These are phyloP conservation scores for Takifugu ocellatus DNA, from an alignment of 2,797 vertebrate species.

Conservation along the genomic window DNA sequence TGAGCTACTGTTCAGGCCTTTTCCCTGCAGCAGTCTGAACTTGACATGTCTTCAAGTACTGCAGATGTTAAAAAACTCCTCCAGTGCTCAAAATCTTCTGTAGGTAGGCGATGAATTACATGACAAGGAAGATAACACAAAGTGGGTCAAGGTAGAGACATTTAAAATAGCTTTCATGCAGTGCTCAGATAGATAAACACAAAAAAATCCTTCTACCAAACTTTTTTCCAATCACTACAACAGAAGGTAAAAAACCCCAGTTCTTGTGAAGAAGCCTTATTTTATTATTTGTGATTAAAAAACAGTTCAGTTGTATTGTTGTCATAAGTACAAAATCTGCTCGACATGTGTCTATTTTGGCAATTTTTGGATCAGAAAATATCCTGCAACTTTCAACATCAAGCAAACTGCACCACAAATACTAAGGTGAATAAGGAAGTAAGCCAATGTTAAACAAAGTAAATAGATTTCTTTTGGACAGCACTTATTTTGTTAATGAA, in stretches of 20 bases:
- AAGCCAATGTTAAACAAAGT: no score
- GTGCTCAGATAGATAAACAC: conserved; percentile 56
- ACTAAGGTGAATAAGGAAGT: no score
- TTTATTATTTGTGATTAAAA: no score
- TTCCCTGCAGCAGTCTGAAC: conserved; percentile 14
- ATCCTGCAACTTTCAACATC: no score
- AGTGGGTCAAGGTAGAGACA: conserved; percentile 30
- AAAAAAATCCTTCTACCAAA: conserved; percentile 24
- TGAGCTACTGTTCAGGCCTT: conserved; percentile 24
- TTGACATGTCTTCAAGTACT: conserved; percentile 4
- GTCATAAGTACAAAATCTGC: no score
- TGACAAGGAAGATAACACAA: conserved; percentile 42
- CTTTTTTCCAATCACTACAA: conserved; percentile 5
- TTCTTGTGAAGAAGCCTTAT: no score
- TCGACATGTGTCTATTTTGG: no score
- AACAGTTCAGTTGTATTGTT: no score
- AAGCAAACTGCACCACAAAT: no score
- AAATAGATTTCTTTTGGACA: no score
- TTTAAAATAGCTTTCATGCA: conserved; percentile 56
- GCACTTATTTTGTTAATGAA: no score
- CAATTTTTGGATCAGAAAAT: no score
- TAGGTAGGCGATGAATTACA: conserved; percentile 18
- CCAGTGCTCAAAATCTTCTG: neutral
- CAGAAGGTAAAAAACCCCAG: neutral
- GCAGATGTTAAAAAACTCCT: neutral